Percentiles rank a stretch among this genome's conserved stretches.
Conservation (phyloP, 2,888 invertebrate genomes). For the Caenorhabditis drosophilae region DNA sequence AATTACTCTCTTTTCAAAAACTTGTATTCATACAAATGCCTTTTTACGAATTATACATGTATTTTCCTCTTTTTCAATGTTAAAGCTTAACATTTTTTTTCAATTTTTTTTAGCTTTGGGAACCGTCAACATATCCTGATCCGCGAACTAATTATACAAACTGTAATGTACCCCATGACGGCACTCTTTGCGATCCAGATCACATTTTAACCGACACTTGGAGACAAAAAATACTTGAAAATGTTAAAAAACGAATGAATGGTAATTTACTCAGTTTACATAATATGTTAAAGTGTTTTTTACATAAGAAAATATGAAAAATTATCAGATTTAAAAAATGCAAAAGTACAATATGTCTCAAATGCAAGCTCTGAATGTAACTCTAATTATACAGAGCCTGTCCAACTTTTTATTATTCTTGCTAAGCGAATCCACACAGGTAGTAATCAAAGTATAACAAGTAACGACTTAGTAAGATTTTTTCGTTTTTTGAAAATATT, state of each 20-base stretch:
- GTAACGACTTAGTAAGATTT: slow-evolving; percentile 58
- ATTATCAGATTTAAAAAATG: slow-evolving; percentile 49
- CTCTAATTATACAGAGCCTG: slow-evolving; percentile 52
- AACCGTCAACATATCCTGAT: slow-evolving; percentile 60
- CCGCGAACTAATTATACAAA: slow-evolving; percentile 58
- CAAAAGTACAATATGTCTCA: slow-evolving; percentile 61
- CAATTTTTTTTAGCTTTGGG: slow-evolving; percentile 50
- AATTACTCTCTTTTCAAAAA: not conserved
- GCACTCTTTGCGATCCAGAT: slow-evolving; percentile 67
- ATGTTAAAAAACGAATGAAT: slow-evolving; percentile 54
- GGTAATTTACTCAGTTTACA: too few relatives aligned
- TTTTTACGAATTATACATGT: too few relatives aligned
- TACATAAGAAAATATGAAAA: too few relatives aligned
- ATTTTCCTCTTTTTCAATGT: too few relatives aligned
- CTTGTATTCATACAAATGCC: too few relatives aligned
- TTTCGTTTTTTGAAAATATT: not conserved
- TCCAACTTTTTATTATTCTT: slow-evolving; percentile 63
- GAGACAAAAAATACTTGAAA: slow-evolving; percentile 61
- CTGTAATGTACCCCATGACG: slow-evolving; percentile 48
- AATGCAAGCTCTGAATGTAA: slow-evolving; percentile 58
- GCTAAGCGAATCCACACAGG: slow-evolving; percentile 63
- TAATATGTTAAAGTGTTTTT: too few relatives aligned
- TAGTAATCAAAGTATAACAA: slow-evolving; percentile 61
- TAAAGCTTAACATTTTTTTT: too few relatives aligned
- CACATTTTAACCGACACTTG: slow-evolving; percentile 68